Base-by-base conservation (phyloP, 2,797 vertebrate species). In the Pseudotriccus pelzelni region DNA sequence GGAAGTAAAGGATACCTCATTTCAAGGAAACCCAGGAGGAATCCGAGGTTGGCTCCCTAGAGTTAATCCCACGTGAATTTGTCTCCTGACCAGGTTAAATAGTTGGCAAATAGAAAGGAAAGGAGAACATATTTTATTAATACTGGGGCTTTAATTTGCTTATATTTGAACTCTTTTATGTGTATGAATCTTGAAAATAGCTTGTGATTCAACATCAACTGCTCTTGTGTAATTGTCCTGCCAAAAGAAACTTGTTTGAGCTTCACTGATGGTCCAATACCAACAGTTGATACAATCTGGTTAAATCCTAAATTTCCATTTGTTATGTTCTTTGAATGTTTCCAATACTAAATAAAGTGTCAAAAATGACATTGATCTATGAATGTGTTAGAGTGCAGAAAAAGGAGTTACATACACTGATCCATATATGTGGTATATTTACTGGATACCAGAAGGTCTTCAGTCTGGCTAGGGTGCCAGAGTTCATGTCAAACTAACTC, bases 221-320 rank as follows among this genome's bases (percentile, higher is more conserved):
- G 80, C 69, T 96, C 94, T 94, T 32, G 67, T 82, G 52, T 44
- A 73, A 49, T 75, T 90, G 79, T 90, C 69, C 79, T 95, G 93
- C 91, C 96, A 96, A 96, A 55, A 63, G 77, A 94, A 95, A 96
- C 76, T 90, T 92, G 82, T 93, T 86, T 66, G 87, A 95, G 66
- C 73, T 92, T 82, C 73, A n/a, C 2, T 63, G 73, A 83, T 92
- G 79, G 85, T 96, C 96, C 93, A 95, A 88, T 73, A 96, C 43
- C 91, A 96, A 95, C 94, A 97, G 86, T 30, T 78, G 94, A 89
- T 95, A 96, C 55, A 92, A 76, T 92, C 66, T 93, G 84, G 36
- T 62, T 89, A 91, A 95, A 87, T 36, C 15, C 37, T 92, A 52
- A 53, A 83, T 94, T 96, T 94, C 94, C 89, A 92, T 93, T 95